Conservation (phyloP, 2,113 vertebrate genomes). For the Microtus montanus region DNA sequence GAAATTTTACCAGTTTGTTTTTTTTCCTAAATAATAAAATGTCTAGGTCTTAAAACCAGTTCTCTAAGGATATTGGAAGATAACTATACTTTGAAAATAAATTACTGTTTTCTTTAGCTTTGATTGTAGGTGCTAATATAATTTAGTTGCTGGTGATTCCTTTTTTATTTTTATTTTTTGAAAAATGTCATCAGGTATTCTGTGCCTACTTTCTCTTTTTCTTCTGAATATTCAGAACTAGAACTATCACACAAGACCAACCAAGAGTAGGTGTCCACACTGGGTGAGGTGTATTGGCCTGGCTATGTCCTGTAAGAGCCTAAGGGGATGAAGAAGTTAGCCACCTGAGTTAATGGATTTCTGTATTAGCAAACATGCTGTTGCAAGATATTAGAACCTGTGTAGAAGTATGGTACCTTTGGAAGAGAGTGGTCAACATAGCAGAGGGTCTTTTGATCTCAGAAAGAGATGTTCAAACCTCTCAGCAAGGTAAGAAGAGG, state of each 20-base stretch:
- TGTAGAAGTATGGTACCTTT: background rate
- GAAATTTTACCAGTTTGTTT: background rate
- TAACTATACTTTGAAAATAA: conserved; percentile 32
- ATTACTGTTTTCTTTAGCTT: conserved; percentile 45
- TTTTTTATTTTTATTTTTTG: background rate
- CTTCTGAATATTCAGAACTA: conserved; percentile 19
- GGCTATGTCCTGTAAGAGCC: background rate
- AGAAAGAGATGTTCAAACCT: background rate
- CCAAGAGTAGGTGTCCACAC: background rate
- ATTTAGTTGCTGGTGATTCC: conserved; percentile 27
- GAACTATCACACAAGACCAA: background rate
- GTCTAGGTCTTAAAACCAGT: background rate
- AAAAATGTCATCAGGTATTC: conserved; percentile 2
- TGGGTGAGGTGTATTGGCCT: background rate
- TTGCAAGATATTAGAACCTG: background rate
- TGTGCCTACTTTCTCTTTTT: conserved; percentile 7
- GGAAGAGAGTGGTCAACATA: background rate
- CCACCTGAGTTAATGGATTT: background rate
- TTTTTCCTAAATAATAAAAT: background rate
- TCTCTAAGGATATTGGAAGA: background rate
- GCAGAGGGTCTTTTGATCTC: background rate
- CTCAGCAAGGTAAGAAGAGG: background rate
- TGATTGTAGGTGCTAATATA: conserved; percentile 2
- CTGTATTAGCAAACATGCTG: background rate
- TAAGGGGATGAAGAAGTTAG: background rate